A percentile compares a stretch with the other conserved stretches of the same genome.
Evolutionary conservation across 2,888 invertebrate species (phyloP).

Genomic region (Stenoptilia bipunctidactyla): DNA sequence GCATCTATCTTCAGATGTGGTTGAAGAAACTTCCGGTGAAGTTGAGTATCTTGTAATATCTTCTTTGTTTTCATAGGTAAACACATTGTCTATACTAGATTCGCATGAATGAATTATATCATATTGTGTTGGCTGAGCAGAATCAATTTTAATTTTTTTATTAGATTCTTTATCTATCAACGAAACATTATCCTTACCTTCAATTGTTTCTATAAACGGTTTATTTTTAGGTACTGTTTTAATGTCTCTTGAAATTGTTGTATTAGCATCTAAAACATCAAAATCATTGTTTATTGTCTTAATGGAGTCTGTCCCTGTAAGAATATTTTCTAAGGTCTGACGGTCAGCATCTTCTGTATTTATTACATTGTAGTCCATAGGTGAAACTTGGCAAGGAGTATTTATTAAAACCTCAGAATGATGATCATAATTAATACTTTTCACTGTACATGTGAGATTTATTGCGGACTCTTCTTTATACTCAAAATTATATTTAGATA

Average conservation of each 20-base stretch:
- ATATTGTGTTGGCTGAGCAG: conserved; percentile 21
- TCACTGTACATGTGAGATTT: too few species aligned
- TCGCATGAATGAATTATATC: conserved; percentile 32
- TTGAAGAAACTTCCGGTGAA: conserved; percentile 61
- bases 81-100: conserved; percentile 32
- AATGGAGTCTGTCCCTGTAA: conserved; percentile 25
- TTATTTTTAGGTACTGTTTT: conserved; percentile 13
- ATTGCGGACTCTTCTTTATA: too few species aligned
- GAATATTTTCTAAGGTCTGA: conserved; percentile 30
- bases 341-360: conserved; percentile 25
- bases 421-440: conserved; percentile 8
- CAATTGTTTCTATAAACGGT: background rate
- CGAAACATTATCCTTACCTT: too few species aligned
- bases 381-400: too few species aligned
- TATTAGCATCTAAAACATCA: background rate
- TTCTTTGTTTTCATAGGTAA: conserved; percentile 25
- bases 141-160: conserved; percentile 5
- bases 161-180: background rate
- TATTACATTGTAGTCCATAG: too few species aligned
- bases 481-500: too few species aligned
- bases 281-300: background rate
- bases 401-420: too few species aligned
- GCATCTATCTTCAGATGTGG: conserved; percentile 55
- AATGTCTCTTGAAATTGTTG: conserved; percentile 7
- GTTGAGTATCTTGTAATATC: conserved; percentile 30